Conservation (phyloP, 2,113 vertebrate genomes). For the Larimichthys crocea region DNA sequence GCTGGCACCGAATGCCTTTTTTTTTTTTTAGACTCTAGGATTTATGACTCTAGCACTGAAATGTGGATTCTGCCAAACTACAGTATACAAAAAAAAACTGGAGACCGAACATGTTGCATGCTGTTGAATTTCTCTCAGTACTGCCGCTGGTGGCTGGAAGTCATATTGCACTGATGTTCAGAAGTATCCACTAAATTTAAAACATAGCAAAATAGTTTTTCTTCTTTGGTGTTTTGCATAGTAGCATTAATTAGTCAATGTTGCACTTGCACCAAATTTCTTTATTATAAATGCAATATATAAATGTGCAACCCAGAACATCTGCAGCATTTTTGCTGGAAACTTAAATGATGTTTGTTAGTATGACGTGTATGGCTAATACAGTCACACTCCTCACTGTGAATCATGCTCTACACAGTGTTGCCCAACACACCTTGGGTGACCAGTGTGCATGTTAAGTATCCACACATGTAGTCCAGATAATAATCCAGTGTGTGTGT, state of each 20-base stretch:
- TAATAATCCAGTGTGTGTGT: background rate
- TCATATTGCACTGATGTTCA: background rate
- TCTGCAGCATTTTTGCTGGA: background rate
- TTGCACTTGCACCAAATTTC: background rate
- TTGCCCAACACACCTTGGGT: background rate
- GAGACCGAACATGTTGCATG: background rate
- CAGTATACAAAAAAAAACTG: background rate
- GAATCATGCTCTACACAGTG: background rate
- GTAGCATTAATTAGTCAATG: background rate
- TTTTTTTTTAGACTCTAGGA: background rate
- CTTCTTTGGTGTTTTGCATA: background rate
- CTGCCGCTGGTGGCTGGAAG: conserved; percentile 37
- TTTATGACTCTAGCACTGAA: background rate
- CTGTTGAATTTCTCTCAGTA: background rate
- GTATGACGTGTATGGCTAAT: background rate
- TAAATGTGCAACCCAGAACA: background rate
- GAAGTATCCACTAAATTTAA: background rate
- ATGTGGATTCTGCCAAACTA: background rate
- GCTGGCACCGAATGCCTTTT: background rate
- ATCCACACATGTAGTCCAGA: background rate
- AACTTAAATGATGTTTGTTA: background rate
- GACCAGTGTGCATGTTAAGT: conserved; percentile 2
- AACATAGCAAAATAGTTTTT: background rate
- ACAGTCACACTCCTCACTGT: background rate
- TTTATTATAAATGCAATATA: background rate